Conservation (phyloP, 37 sponge, comb jelly and placozoan genomes). For the Eunapius fragilis region DNA sequence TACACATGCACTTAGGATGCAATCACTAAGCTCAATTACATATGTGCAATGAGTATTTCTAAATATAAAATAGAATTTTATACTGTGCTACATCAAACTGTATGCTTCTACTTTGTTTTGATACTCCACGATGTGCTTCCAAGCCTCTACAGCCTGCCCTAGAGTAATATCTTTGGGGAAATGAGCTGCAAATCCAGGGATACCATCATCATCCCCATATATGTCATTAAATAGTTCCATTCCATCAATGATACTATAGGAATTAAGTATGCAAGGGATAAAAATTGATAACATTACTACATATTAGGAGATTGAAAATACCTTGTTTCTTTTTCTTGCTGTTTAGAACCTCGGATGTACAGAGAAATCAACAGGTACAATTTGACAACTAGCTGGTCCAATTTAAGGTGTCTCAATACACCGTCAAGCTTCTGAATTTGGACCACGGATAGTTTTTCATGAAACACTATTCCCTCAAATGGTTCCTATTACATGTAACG, state of each 20-base stretch:
- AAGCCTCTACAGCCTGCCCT: conserved; percentile 22
- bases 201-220: background rate
- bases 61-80: no score
- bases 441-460: background rate
- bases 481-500: conserved; percentile 13
- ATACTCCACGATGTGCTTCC: conserved; percentile 34
- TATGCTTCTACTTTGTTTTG: conserved; percentile 5
- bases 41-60: no score
- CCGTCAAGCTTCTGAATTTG: conserved; percentile 16
- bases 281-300: background rate
- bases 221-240: background rate
- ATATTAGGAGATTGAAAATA: background rate
- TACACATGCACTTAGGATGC: no score
- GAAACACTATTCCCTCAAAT: conserved; percentile 16
- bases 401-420: background rate
- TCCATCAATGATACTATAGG: background rate
- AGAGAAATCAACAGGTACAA: conserved; percentile 47
- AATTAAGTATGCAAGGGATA: background rate
- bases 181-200: background rate
- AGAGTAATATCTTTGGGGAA: conserved; percentile 36
- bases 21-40: no score
- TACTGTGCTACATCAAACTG: background rate
- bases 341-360: conserved; percentile 2
- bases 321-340: conserved; percentile 18
- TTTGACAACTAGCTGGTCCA: conserved; percentile 2